Percentiles rank a stretch among this genome's conserved stretches.
Evolutionary conservation across 2,797 vertebrate genomes (phyloP).

Genomic region (Spinus olivaceus): DNA sequence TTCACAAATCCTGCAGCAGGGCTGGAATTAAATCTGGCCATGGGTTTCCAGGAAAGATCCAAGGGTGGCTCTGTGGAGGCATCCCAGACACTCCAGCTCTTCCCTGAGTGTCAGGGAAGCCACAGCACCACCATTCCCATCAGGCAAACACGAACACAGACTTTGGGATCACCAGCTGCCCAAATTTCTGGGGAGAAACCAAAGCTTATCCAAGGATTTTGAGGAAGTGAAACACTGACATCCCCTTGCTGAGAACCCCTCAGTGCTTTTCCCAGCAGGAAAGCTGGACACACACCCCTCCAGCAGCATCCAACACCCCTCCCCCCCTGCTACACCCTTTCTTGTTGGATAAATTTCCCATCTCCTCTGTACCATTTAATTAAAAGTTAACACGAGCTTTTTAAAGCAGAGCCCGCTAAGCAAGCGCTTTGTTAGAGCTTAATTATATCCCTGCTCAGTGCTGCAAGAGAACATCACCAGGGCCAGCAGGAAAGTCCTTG

Average conservation of each 20-base stretch:
- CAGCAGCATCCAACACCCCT: background rate
- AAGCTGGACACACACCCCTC: background rate
- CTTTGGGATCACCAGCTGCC: background rate
- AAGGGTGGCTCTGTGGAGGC: background rate
- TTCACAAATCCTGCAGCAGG: background rate
- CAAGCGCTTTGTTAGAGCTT: conserved; percentile 67
- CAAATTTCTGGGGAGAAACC: background rate
- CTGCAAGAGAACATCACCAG: background rate
- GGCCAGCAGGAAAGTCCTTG: conserved; percentile 38
- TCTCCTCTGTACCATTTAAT: conserved; percentile 27
- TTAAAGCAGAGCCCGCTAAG: background rate
- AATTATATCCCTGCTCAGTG: conserved; percentile 7
- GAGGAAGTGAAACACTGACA: background rate
- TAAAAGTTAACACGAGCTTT: background rate
- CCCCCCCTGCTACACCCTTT: background rate
- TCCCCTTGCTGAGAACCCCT: background rate
- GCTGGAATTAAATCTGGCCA: fast-evolving
- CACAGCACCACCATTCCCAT: background rate
- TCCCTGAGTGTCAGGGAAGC: background rate
- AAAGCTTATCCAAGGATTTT: background rate
- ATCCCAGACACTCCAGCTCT: background rate
- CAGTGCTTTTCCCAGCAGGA: fast-evolving
- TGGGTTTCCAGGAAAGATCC: background rate
- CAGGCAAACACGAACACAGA: background rate
- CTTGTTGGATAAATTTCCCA: background rate